Evolutionary conservation across 2,888 invertebrate genomes (phyloP).

Genomic region (Drosophila gaucha): DNA sequence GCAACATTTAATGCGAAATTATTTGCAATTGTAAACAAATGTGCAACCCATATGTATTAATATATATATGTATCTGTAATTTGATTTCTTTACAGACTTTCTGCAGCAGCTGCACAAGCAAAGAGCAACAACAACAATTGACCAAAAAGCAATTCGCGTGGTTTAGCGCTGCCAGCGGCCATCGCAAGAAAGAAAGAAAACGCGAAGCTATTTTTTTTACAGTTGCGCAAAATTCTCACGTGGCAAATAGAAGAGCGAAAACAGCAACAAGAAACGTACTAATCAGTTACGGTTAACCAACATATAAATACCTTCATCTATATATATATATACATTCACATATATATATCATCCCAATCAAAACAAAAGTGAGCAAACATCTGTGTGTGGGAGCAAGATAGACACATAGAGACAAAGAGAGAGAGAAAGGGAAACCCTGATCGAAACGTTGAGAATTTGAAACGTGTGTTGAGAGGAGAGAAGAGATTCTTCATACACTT

Average conservation of each 20-base stretch:
- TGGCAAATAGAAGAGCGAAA: slow-evolving; percentile 44
- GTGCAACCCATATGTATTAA: neutral
- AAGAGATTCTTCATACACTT: slow-evolving; percentile 40
- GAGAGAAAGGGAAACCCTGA: neutral
- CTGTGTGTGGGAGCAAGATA: slow-evolving; percentile 2
- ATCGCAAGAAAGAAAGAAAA: slow-evolving; percentile 41
- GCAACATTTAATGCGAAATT: slow-evolving; percentile 4
- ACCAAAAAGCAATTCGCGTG: slow-evolving; percentile 37
- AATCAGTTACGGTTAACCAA: slow-evolving; percentile 25
- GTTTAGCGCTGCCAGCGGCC: slow-evolving; percentile 58
- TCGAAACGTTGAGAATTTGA: slow-evolving; percentile 31
- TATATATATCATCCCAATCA: slow-evolving; percentile 1
- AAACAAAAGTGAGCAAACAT: slow-evolving; percentile 15
- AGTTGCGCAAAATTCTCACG: slow-evolving; percentile 61
- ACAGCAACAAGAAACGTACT: slow-evolving; percentile 10
- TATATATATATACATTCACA: slow-evolving; percentile 11
- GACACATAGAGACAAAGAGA: neutral
- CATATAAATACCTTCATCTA: slow-evolving; percentile 9
- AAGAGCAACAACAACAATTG: slow-evolving; percentile 17
- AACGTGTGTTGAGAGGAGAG: slow-evolving; percentile 26
- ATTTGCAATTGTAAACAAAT: slow-evolving; percentile 7
- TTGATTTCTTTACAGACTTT: slow-evolving; percentile 42
- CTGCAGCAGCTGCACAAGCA: slow-evolving; percentile 41
- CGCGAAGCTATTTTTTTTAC: slow-evolving; percentile 42
- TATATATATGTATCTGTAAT: slow-evolving; percentile 20